These are phyloP conservation scores for Piaya cayana DNA, from an alignment of 2,113 vertebrate species.

Conservation along the genomic window DNA sequence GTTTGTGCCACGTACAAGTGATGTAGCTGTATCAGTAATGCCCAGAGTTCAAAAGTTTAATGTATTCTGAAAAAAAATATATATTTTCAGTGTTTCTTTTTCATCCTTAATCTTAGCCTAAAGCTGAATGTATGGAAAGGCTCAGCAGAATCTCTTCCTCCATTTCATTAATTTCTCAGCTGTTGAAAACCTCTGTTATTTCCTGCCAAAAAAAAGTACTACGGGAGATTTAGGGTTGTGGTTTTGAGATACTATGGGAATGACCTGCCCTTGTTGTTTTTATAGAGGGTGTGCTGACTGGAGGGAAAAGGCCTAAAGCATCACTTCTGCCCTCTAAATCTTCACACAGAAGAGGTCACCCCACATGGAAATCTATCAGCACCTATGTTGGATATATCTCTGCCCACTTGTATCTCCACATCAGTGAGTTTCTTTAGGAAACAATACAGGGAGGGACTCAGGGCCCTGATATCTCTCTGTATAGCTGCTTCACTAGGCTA, in stretches of 20 bases:
- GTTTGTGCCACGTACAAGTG: background rate
- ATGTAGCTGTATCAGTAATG: background rate
- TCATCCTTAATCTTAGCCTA: background rate
- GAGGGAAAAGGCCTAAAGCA: background rate
- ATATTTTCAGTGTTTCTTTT: background rate
- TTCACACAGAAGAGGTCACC: background rate
- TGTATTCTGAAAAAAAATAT: background rate
- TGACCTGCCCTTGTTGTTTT: background rate
- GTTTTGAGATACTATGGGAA: background rate
- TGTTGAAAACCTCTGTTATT: constrained; percentile 29
- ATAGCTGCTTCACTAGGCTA: too few species aligned
- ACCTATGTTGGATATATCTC: background rate
- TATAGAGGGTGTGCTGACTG: background rate
- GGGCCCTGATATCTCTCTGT: background rate
- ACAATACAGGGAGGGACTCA: background rate
- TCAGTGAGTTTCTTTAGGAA: background rate
- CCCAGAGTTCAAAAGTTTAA: constrained; percentile 25
- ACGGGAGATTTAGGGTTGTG: background rate
- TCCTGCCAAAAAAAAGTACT: background rate
- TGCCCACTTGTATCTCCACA: background rate
- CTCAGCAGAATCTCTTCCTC: background rate
- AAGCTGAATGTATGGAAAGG: background rate
- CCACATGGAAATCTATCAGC: background rate
- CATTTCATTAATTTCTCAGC: constrained; percentile 18
- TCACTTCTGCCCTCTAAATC: background rate